A percentile compares a stretch with the other conserved stretches of the same genome.
phyloP scores from a whole-genome alignment of 2,797 vertebrate species.

The Protosalanx chinensis region DNA sequence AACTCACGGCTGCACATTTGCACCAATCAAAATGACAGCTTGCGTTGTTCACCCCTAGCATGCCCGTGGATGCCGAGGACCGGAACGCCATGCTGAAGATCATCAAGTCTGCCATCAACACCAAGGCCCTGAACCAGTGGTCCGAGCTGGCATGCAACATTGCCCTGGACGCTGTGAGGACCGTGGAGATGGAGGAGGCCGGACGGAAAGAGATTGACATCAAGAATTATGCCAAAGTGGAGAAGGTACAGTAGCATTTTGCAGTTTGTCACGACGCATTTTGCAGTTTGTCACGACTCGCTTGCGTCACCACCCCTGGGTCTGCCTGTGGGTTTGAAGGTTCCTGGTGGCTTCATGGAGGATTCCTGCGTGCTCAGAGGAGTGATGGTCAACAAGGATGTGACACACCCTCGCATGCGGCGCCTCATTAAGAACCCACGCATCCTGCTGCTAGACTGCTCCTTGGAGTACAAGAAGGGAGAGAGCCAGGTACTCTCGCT shows the following conservation, averaged over 20 bases:
- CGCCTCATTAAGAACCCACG: slow-evolving; percentile 86
- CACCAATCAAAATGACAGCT: too few relatives aligned
- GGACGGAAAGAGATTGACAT: slow-evolving; percentile 94
- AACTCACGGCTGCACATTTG: too few relatives aligned
- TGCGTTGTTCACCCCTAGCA: slow-evolving; percentile 58
- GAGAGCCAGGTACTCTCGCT: slow-evolving; percentile 86
- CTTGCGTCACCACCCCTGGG: too few relatives aligned
- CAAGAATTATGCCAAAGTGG: slow-evolving; percentile 93
- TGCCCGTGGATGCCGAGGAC: slow-evolving; percentile 81
- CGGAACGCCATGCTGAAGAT: slow-evolving; percentile 90
- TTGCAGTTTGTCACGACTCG: background rate
- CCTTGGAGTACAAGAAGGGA: slow-evolving; percentile 95
- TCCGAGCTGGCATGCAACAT: slow-evolving; percentile 87
- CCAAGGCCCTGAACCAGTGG: slow-evolving; percentile 89
- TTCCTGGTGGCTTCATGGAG: slow-evolving; percentile 90
- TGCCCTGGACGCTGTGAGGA: slow-evolving; percentile 88
- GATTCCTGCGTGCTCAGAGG: slow-evolving; percentile 88
- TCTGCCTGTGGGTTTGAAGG: slow-evolving; percentile 59
- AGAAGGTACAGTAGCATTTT: slow-evolving; percentile 77
- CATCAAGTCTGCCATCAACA: slow-evolving; percentile 90
- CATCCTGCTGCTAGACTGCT: slow-evolving; percentile 90
- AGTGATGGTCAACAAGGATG: slow-evolving; percentile 95
- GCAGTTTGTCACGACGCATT: too few relatives aligned
- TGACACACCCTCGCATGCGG: slow-evolving; percentile 90
- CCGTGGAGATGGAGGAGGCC: slow-evolving; percentile 88